Percentiles rank a stretch among this genome's conserved stretches.
Evolutionary conservation across 2,888 invertebrate genomes (phyloP).

Genomic region (Elysia crispata): DNA sequence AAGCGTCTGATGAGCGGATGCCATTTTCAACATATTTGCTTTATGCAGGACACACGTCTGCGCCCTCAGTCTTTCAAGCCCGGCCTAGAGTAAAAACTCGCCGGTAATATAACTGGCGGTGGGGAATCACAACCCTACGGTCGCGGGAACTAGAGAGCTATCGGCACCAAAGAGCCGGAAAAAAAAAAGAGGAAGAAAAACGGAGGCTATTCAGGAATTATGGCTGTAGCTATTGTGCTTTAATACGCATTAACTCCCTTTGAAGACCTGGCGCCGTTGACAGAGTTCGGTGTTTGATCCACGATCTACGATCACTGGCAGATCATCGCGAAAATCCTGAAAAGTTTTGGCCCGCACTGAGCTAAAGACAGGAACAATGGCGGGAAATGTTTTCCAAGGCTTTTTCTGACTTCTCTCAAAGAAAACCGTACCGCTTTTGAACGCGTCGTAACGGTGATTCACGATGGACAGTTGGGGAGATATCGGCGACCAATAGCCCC

Average conservation of each 20-base stretch:
- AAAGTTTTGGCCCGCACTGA: neutral
- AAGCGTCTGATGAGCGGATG: no score
- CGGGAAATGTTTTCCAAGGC: no score
- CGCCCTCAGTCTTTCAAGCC: no score
- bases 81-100: no score
- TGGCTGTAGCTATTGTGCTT: slow-evolving; percentile 45
- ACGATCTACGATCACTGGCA: slow-evolving; percentile 33
- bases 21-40: no score
- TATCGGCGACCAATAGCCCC: no score
- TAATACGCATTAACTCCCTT: slow-evolving; percentile 49
- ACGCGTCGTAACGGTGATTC: no score
- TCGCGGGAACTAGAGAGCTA: neutral
- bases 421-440: no score
- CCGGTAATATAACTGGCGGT: neutral
- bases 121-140: neutral
- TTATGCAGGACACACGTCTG: no score
- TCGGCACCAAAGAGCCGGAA: neutral
- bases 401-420: no score
- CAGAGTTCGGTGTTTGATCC: slow-evolving; percentile 35
- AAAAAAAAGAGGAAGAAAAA: neutral
- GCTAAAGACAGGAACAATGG: no score
- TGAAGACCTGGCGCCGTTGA: slow-evolving; percentile 33
- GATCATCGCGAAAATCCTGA: slow-evolving; percentile 27
- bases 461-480: no score
- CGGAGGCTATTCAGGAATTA: slow-evolving; percentile 40